These are phyloP conservation scores for Petromus typicus DNA, from an alignment of 2,113 vertebrate species.

Conservation along the genomic window DNA sequence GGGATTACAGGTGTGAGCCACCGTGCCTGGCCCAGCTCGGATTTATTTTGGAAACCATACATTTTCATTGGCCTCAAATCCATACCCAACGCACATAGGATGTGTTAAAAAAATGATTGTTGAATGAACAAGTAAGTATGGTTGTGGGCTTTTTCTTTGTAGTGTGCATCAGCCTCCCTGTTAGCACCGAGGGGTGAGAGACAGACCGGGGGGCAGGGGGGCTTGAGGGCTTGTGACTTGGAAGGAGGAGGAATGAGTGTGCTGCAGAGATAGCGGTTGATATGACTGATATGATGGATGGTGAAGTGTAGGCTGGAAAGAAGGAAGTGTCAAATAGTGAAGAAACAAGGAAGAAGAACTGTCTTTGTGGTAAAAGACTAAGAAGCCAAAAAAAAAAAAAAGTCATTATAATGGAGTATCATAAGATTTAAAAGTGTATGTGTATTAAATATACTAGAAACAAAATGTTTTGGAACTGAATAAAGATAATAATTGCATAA, in stretches of 20 bases:
- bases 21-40: background rate
- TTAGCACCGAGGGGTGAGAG: background rate
- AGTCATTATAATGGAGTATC: background rate
- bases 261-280: background rate
- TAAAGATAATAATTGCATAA: background rate
- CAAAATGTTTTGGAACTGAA: constrained; percentile 15
- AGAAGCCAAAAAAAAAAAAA: background rate
- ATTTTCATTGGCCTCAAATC: background rate
- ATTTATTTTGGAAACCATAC: background rate
- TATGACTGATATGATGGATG: background rate
- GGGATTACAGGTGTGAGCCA: background rate
- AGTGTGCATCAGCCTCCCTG: background rate
- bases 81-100: background rate
- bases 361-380: background rate
- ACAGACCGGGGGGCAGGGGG: background rate
- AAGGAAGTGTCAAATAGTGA: constrained; percentile 18
- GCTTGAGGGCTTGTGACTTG: background rate
- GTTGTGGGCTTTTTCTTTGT: background rate
- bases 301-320: background rate
- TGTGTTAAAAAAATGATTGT: constrained; percentile 5
- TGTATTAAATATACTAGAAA: constrained; percentile 27
- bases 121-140: background rate
- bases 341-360: background rate
- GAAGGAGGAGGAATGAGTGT: constrained; percentile 6
- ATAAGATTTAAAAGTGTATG: background rate